Evolutionary conservation across 2,888 invertebrate species (phyloP).

Genomic region (Pseudolycoriella hygida): DNA sequence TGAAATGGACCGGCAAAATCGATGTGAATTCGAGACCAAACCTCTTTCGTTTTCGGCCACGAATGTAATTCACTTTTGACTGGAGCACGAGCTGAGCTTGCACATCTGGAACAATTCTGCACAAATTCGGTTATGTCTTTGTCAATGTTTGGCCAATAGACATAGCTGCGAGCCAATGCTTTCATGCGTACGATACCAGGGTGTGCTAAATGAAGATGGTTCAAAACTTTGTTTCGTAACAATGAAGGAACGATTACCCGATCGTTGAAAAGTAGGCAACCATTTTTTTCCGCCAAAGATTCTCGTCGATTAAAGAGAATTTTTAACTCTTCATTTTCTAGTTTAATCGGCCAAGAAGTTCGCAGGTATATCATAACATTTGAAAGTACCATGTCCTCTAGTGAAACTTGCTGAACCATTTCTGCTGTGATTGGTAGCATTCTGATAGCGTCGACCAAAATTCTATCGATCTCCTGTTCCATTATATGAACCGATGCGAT

Average conservation of each 20-base stretch:
- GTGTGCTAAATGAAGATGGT: constrained; percentile 15
- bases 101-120: constrained; percentile 15
- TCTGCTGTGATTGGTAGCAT: neutral
- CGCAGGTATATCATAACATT: neutral
- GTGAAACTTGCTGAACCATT: neutral
- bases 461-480: neutral
- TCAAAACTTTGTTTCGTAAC: constrained; percentile 10
- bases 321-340: neutral
- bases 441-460: neutral
- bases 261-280: constrained; percentile 9
- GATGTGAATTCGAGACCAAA: constrained; percentile 24
- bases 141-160: constrained; percentile 16
- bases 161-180: constrained; percentile 15
- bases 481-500: neutral
- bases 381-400: neutral
- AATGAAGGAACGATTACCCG: constrained; percentile 11
- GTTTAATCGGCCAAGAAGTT: neutral
- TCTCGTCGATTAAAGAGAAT: neutral
- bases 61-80: constrained; percentile 13
- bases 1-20: constrained; percentile 26
- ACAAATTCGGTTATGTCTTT: constrained; percentile 15
- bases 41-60: constrained; percentile 14
- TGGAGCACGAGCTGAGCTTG: constrained; percentile 14
- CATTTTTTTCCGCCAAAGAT: neutral
- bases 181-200: constrained; percentile 17